Base-by-base conservation (phyloP, 2,113 vertebrate genomes). In the Polypterus senegalus region DNA sequence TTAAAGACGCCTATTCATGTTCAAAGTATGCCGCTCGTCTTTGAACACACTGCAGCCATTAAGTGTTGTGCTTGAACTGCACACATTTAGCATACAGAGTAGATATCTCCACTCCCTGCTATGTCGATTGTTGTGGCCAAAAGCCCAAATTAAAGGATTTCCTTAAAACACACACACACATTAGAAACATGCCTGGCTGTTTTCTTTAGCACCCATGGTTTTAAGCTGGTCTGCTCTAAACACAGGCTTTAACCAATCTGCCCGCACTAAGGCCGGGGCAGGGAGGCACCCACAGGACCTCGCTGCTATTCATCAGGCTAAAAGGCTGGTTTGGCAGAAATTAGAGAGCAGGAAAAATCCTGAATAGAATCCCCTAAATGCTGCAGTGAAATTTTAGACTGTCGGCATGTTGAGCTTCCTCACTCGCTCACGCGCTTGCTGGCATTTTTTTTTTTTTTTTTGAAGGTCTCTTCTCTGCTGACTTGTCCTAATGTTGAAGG, bases 191-290 rank as follows among this genome's bases (percentile, higher is more conserved):
- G 27, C 27, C 27, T 27, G 27, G 27, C 27, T 27, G 27, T 27
- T 27, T 27, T 27, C 66, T 65, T 49, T 58, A 65, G 66, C 68
- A 63, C 58, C 54, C 51, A 63, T 66, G 43, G 71, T 58, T 54
- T 68, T 54, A 66, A 55, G 56, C 71, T 27, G 27, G 60, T 52
- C 48, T 54, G 63, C 57, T 45, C 47, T 49, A 43, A 27, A 48
- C n/a, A 10, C 8, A 49, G 64, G 58, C 49, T 61, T 51, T 69
- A 67, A 64, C 64, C 71, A 58, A 53, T 57, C 65, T 67, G 60
- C 64, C 63, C 63, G 48, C 57, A 65, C 46, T 9, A 10, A 27
- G 11, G 5, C 6, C 47, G 57, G 56, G 56, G 48, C 47, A 44
- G 56, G 48, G 58, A 47, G 58, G 53, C 47, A 45, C 54, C 9